A percentile compares a stretch with the other conserved stretches of the same genome.
These are phyloP conservation scores for Crenuchus spilurus DNA, from an alignment of 2,797 vertebrate genomes.

Conservation along the genomic window DNA sequence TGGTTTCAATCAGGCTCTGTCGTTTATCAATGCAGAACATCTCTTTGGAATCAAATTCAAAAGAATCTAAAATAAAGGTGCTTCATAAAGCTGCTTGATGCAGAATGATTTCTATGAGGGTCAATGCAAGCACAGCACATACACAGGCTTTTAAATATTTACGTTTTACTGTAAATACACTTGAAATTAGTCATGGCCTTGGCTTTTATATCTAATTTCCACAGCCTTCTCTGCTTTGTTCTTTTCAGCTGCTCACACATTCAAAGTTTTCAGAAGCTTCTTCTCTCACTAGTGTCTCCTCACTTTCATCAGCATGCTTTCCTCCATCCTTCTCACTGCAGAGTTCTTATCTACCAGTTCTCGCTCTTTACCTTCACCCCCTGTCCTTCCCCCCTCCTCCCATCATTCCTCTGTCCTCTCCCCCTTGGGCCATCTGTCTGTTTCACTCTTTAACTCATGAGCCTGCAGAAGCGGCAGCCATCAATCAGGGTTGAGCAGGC, in stretches of 20 bases:
- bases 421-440: conserved; percentile 32
- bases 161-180: neutral
- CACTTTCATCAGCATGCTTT: conserved; percentile 13
- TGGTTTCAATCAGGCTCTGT: conserved; percentile 16
- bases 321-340: neutral
- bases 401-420: conserved; percentile 16
- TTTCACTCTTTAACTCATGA: conserved; percentile 34
- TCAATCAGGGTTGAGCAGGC: conserved; percentile 42
- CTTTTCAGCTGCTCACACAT: conserved; percentile 8
- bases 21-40: conserved; percentile 8
- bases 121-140: neutral
- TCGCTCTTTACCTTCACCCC: conserved; percentile 9
- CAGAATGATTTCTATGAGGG: neutral
- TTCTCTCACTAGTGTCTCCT: neutral
- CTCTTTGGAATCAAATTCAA: conserved; percentile 25
- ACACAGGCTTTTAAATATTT: neutral
- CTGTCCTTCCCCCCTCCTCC: neutral
- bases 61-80: neutral
- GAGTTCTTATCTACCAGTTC: neutral
- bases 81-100: conserved; percentile 5
- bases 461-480: conserved; percentile 37
- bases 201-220: conserved; percentile 12
- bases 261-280: neutral
- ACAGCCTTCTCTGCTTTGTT: neutral
- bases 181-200: conserved; percentile 14